Evolutionary conservation across 2,113 vertebrate genomes (phyloP).

Genomic region (Gallinago paraguaiae): DNA sequence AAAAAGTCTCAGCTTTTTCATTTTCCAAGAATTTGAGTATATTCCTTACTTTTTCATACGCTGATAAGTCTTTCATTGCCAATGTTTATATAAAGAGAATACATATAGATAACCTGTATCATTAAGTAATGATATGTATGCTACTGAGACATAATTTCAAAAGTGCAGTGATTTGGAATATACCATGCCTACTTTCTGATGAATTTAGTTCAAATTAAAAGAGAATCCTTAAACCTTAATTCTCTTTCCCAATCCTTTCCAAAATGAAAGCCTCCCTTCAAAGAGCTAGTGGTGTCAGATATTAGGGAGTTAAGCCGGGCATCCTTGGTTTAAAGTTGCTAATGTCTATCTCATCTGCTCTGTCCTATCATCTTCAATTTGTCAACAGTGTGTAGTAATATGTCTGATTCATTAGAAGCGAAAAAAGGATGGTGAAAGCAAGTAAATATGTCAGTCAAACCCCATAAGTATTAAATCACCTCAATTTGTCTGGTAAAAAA

Average conservation of each 20-base stretch:
- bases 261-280: background rate
- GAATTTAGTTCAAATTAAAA: background rate
- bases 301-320: background rate
- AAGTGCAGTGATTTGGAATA: background rate
- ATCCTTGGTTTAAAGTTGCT: background rate
- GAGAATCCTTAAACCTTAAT: background rate
- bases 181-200: background rate
- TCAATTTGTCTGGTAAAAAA: conserved; percentile 70
- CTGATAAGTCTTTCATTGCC: background rate
- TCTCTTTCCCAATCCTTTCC: background rate
- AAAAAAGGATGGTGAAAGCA: conserved; percentile 50
- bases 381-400: background rate
- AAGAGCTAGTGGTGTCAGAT: background rate
- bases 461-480: conserved; percentile 75
- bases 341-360: conserved; percentile 53
- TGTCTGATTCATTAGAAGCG: background rate
- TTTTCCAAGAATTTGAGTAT: background rate
- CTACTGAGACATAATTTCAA: background rate
- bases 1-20: background rate
- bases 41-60: background rate
- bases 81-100: background rate
- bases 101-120: background rate
- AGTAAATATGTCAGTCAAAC: conserved; percentile 53
- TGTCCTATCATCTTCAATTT: conserved; percentile 30
- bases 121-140: background rate